A percentile compares a stretch with the other conserved stretches of the same genome.
Evolutionary conservation across 2,797 vertebrate genomes (phyloP).

Genomic region (Typhlichthys eigenmanni): DNA sequence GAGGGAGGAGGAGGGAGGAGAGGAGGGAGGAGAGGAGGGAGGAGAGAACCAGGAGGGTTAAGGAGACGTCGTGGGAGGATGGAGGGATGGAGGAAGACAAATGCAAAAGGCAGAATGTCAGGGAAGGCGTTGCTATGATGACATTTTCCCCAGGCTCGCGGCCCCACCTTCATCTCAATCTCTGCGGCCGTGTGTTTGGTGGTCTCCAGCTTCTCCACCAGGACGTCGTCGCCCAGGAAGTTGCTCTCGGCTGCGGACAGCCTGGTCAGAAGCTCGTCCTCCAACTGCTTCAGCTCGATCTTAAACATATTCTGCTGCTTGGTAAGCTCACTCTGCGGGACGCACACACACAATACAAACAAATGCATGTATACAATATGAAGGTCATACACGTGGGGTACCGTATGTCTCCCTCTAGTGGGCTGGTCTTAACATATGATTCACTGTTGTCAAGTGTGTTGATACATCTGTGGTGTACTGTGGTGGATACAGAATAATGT

Average conservation of each 20-base stretch:
- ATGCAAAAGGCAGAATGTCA: background rate
- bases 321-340: slow-evolving; percentile 74
- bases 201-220: slow-evolving; percentile 83
- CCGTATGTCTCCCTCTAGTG: background rate
- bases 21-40: background rate
- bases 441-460: too few species aligned
- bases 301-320: slow-evolving; percentile 87
- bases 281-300: slow-evolving; percentile 85
- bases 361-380: too few species aligned
- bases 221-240: slow-evolving; percentile 78
- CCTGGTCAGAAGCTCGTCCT: slow-evolving; percentile 78
- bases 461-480: too few species aligned
- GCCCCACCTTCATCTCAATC: slow-evolving; percentile 78
- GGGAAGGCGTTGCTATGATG: background rate
- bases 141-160: background rate
- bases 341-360: background rate
- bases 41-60: background rate
- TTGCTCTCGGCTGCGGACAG: slow-evolving; percentile 79
- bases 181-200: slow-evolving; percentile 81
- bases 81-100: background rate
- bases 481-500: too few species aligned
- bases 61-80: too few species aligned
- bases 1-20: too few species aligned
- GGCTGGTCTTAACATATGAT: too few species aligned
- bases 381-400: background rate